Evolutionary conservation across 2,113 vertebrate species (phyloP).

Genomic region (Psammodynastes pulverulentus): DNA sequence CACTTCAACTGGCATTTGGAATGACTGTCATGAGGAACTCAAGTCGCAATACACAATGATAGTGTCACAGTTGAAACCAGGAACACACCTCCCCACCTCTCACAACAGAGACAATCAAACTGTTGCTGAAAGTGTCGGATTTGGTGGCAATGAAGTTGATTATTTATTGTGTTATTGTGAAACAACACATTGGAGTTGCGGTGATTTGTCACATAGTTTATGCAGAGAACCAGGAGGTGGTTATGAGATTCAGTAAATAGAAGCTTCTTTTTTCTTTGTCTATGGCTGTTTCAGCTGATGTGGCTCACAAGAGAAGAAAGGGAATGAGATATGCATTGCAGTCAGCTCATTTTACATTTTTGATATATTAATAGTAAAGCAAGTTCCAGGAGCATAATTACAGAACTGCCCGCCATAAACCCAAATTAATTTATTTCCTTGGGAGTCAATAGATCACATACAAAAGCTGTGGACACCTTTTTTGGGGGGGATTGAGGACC

Average conservation of each 20-base stretch:
- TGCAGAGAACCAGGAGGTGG: constrained; percentile 59
- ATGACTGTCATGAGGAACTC: constrained; percentile 28
- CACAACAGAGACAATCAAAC: not conserved
- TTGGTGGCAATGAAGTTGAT: constrained; percentile 47
- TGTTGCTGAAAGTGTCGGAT: constrained; percentile 43
- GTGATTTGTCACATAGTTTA: constrained; percentile 63
- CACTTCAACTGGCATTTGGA: constrained; percentile 30
- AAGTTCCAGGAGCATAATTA: not conserved
- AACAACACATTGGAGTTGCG: constrained; percentile 45
- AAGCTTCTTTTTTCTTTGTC: not conserved
- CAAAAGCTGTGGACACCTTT: not conserved
- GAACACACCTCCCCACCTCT: constrained; percentile 17
- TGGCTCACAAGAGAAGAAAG: constrained; percentile 56
- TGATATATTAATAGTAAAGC: not conserved
- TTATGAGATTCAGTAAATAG: constrained; percentile 55
- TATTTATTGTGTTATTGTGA: constrained; percentile 63
- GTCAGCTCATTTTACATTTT: not conserved
- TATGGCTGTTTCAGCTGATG: constrained; percentile 32
- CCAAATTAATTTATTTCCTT: not conserved
- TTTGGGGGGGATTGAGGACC: not conserved
- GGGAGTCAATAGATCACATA: not conserved
- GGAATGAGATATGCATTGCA: constrained; percentile 36
- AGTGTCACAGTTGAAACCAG: constrained; percentile 41
- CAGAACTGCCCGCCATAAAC: constrained; percentile 12
- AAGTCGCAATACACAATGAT: constrained; percentile 19